Base-by-base conservation (phyloP, 1,140 invertebrate genomes). In the Cepaea nemoralis region DNA sequence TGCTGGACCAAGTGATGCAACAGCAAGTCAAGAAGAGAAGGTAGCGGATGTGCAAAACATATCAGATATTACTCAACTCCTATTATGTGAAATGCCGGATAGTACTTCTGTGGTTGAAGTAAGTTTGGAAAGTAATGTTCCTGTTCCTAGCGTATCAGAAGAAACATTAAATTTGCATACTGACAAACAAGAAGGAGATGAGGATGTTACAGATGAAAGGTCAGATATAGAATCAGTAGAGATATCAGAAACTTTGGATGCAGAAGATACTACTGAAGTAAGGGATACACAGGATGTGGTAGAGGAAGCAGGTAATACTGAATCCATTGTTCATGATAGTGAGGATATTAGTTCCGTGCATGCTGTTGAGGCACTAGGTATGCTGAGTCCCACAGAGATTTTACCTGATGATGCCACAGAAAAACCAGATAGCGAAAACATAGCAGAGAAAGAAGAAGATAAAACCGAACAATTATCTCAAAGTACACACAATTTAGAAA, bases 291-390 rank as follows among this genome's bases (percentile, higher is more conserved):
- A 75, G 16, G 42, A 80, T 50, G 74, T 78, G 16, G 67, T n/a
- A 55, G 77, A 40, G 50, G 71, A 39, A 22, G 59, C 75, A 45
- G 50, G 33, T 70, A 40, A 37, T 14, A 39, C 16, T 73, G 2
- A 55, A 24, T 45, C 27, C 31, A 75, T 69, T 79, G 37, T 22
- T 8, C 45, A 69, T 77, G 55, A 83, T 37, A 33, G n/a, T n/a
- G 6, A 50, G 67, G 31, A 42, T n/a, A 55, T n/a, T 45, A 40
- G 5, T 14, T 37, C 35, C 48, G 42, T 45, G 42, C 8, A 19
- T 45, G 19, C 19, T 55, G 1, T 24, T 14, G 50, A 22, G 50
- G 50, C 3, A 55, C 50, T 2, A 55, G 50, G n/a, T 22, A 24
- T 24, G 19, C 19, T 24, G n/a, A n/a, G 1, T 48, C 27, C 31